A percentile compares a stretch with the other conserved stretches of the same genome.
Evolutionary conservation across 2,888 invertebrate genomes (phyloP).

Genomic region (Uloborus plumipes): DNA sequence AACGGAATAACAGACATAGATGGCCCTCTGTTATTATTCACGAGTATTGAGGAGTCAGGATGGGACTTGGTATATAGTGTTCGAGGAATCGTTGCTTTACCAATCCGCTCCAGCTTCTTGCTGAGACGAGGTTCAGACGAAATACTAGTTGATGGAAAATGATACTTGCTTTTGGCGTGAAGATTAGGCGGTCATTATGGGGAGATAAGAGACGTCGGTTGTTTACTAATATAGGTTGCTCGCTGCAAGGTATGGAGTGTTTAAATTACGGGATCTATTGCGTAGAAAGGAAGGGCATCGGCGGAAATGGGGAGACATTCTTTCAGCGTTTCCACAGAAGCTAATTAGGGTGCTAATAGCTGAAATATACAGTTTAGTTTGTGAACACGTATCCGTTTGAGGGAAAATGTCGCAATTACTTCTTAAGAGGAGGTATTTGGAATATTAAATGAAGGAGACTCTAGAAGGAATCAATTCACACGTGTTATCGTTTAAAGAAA

Average conservation of each 20-base stretch:
- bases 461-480: too few species aligned
- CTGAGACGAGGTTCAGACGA: too few species aligned
- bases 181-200: constrained; percentile 26
- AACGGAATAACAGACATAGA: background rate
- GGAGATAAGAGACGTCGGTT: constrained; percentile 10
- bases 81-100: constrained; percentile 51
- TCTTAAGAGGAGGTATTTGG: too few species aligned
- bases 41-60: constrained; percentile 54
- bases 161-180: constrained; percentile 12
- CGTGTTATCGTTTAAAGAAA: too few species aligned
- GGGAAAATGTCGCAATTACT: too few species aligned
- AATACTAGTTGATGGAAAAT: background rate
- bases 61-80: constrained; percentile 22
- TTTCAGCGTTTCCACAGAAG: too few species aligned
- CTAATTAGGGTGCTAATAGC: too few species aligned
- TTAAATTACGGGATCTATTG: constrained; percentile 20
- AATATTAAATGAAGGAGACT: too few species aligned
- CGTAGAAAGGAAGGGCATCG: background rate
- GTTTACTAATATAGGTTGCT: constrained; percentile 31
- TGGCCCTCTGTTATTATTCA: constrained; percentile 56
- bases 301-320: too few species aligned
- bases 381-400: too few species aligned
- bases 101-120: constrained; percentile 9
- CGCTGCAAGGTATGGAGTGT: constrained; percentile 19
- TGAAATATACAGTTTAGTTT: too few species aligned